Evolutionary conservation across 2,888 invertebrate genomes (phyloP).

Genomic region (Syrphus vitripennis): DNA sequence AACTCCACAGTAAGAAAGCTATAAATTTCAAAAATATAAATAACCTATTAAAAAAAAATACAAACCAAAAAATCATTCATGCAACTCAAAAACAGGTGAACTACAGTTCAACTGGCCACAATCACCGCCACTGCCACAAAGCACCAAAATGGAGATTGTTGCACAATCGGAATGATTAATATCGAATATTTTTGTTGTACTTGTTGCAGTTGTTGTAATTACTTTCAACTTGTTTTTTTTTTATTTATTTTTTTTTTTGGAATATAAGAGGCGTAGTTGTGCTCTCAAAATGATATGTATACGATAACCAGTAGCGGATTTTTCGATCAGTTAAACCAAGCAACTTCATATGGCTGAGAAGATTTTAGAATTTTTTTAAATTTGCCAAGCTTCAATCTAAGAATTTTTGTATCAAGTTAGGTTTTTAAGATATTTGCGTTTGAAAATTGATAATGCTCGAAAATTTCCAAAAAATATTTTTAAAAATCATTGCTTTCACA

Average conservation of each 20-base stretch:
- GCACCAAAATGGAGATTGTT: conserved; percentile 37
- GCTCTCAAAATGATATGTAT: conserved; percentile 20
- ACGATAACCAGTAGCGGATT: not conserved
- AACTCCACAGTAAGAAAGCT: not conserved
- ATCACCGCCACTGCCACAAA: not conserved
- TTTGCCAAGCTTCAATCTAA: too few relatives aligned
- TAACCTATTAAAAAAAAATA: not conserved
- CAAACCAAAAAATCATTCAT: conserved; percentile 21
- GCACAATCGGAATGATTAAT: conserved; percentile 62
- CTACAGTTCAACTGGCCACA: conserved; percentile 33
- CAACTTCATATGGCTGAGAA: too few relatives aligned
- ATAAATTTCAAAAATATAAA: conserved; percentile 24
- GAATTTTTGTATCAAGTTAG: too few relatives aligned
- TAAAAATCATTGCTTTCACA: too few relatives aligned
- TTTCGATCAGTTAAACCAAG: not conserved
- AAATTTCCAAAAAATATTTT: too few relatives aligned
- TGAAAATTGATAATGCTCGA: too few relatives aligned
- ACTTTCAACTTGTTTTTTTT: conserved; percentile 8
- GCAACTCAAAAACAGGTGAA: conserved; percentile 46
- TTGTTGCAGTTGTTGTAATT: not conserved
- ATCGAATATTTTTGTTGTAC: conserved; percentile 24
- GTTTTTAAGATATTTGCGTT: too few relatives aligned
- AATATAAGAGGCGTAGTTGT: conserved; percentile 1
- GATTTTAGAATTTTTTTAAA: accelerated
- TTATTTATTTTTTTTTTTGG: not conserved